Evolutionary conservation across 2,888 invertebrate species (phyloP).

Genomic region (Ctenicera cuprea): DNA sequence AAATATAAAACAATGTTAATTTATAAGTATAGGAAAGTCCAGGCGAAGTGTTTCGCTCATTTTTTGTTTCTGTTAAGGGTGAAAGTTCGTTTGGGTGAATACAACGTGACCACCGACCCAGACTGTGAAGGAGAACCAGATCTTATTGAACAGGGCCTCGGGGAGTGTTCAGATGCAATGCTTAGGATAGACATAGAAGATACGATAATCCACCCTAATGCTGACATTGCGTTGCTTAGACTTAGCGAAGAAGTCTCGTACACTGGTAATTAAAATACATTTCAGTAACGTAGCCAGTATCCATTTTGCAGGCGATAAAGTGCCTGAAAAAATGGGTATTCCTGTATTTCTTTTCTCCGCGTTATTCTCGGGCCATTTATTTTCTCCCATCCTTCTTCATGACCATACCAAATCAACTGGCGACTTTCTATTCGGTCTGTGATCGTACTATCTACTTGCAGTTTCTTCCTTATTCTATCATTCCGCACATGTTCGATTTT

Average conservation of each 20-base stretch:
- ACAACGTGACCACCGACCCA: slow-evolving; percentile 74
- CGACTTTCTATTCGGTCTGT: background rate
- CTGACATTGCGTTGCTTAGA: slow-evolving; percentile 85
- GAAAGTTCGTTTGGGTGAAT: slow-evolving; percentile 80
- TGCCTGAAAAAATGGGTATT: too few relatives aligned
- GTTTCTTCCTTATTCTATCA: background rate
- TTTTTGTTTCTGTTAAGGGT: slow-evolving; percentile 67
- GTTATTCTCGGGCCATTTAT: too few relatives aligned
- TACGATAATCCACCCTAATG: slow-evolving; percentile 79
- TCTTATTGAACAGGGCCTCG: slow-evolving; percentile 56
- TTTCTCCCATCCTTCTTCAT: too few relatives aligned
- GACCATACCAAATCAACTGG: background rate
- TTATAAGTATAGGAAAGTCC: too few relatives aligned
- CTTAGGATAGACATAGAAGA: slow-evolving; percentile 79
- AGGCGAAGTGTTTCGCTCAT: too few relatives aligned
- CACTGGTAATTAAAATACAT: slow-evolving; percentile 70
- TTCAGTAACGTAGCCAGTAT: too few relatives aligned
- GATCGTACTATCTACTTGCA: background rate
- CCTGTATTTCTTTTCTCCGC: too few relatives aligned
- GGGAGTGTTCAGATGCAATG: slow-evolving; percentile 77
- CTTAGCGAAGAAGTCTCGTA: slow-evolving; percentile 74
- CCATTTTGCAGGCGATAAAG: too few relatives aligned
- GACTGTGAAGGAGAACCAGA: slow-evolving; percentile 77
- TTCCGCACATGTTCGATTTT: background rate
- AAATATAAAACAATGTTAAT: too few relatives aligned